Conservation (phyloP, 2,888 invertebrate species). For the Megamerina dolium region DNA sequence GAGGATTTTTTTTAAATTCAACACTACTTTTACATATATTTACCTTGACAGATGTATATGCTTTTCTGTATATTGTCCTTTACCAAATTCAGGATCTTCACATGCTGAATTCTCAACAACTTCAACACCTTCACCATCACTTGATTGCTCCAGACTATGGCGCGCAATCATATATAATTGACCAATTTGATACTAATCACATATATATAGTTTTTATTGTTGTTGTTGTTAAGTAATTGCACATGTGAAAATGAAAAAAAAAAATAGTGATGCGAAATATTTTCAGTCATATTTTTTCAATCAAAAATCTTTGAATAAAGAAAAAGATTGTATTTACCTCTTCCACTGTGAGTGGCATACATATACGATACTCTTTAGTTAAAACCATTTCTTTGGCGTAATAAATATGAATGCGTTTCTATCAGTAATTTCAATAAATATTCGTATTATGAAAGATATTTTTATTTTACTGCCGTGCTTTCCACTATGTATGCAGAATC, state of each 20-base stretch:
- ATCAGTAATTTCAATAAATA: not conserved
- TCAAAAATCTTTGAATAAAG: not conserved
- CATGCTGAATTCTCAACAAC: slow-evolving; percentile 79
- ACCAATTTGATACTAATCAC: slow-evolving; percentile 73
- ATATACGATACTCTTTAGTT: slow-evolving; percentile 83
- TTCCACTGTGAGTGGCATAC: slow-evolving; percentile 87
- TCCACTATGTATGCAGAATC: not conserved
- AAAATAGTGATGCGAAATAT: too few species aligned
- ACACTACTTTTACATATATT: too few species aligned
- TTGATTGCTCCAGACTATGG: slow-evolving; percentile 86
- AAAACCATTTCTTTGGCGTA: slow-evolving; percentile 69
- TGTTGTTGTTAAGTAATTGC: too few species aligned
- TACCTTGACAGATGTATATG: slow-evolving; percentile 83
- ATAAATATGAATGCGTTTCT: too few species aligned
- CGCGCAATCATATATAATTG: slow-evolving; percentile 93
- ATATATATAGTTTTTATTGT: too few species aligned
- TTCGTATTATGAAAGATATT: not conserved
- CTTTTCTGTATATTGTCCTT: slow-evolving; percentile 86
- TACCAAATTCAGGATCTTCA: slow-evolving; percentile 71
- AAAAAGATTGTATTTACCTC: slow-evolving; percentile 59
- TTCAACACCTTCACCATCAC: slow-evolving; percentile 85
- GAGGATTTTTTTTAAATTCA: too few species aligned
- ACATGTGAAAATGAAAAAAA: too few species aligned
- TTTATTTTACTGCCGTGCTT: not conserved
- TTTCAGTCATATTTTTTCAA: not conserved